Evolutionary conservation across 1,140 invertebrate species (phyloP).

Genomic region (Meloidogyne exigua): DNA sequence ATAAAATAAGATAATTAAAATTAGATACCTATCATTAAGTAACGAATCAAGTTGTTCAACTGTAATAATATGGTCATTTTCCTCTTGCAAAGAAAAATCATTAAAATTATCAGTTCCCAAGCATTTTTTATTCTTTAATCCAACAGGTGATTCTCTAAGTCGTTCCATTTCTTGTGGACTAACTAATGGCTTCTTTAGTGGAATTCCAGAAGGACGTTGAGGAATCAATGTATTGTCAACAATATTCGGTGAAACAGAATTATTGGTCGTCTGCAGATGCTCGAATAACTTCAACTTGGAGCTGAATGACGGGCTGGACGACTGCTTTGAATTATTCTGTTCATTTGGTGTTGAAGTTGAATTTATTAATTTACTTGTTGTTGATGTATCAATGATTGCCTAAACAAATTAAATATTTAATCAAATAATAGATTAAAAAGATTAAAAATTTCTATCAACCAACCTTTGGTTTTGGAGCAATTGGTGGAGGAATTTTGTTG

Average conservation of each 20-base stretch:
- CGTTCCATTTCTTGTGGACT: constrained; percentile 36
- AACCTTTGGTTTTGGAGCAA: constrained; percentile 42
- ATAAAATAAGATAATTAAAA: background rate
- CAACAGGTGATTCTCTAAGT: constrained; percentile 19
- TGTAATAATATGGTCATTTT: constrained; percentile 13
- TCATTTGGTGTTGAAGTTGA: background rate
- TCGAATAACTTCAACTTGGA: constrained; percentile 25
- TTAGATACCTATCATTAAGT: background rate
- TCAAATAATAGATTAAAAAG: too few relatives aligned
- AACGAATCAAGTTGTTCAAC: constrained; percentile 14
- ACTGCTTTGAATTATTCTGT: constrained; percentile 10
- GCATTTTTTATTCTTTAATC: constrained; percentile 20
- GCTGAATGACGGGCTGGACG: constrained; percentile 26
- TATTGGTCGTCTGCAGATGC: background rate
- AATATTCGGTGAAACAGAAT: background rate
- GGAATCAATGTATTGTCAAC: background rate
- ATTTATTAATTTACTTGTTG: background rate
- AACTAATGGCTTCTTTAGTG: constrained; percentile 35
- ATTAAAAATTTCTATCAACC: background rate
- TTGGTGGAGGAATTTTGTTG: constrained; percentile 28
- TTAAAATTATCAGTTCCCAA: background rate
- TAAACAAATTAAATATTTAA: too few relatives aligned
- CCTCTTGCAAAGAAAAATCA: background rate
- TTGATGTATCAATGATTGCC: background rate
- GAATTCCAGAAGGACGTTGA: constrained; percentile 26